Evolutionary conservation across 2,888 invertebrate genomes (phyloP).

Genomic region (Seira sanloemensis): DNA sequence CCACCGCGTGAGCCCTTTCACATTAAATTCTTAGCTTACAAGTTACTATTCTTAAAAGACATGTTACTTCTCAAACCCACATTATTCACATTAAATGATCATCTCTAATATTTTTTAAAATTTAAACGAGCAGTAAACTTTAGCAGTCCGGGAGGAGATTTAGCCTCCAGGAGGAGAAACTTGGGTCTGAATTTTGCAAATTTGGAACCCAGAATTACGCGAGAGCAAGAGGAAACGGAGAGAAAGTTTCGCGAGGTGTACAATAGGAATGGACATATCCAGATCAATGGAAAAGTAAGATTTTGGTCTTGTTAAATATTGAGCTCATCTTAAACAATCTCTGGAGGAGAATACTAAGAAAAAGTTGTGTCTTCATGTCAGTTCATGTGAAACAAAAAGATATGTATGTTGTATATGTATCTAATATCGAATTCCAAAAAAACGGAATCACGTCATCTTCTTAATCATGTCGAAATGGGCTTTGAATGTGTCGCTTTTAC

Average conservation of each 20-base stretch:
- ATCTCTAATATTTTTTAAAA: background rate
- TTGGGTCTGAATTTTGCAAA: constrained; percentile 63
- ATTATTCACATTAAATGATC: background rate
- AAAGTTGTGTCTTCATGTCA: too few species aligned
- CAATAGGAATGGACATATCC: constrained; percentile 93
- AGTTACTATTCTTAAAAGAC: background rate
- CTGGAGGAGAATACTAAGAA: background rate
- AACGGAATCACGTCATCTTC: too few species aligned
- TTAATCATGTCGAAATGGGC: too few species aligned
- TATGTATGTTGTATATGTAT: background rate
- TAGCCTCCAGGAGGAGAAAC: constrained; percentile 44
- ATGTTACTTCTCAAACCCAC: background rate
- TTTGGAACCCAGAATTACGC: constrained; percentile 74
- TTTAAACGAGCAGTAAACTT: constrained; percentile 49
- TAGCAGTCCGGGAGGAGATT: constrained; percentile 19
- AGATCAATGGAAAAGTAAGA: constrained; percentile 83
- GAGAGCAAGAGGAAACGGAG: constrained; percentile 81
- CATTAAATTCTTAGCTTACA: background rate
- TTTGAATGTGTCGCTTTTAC: too few species aligned
- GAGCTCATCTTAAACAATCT: background rate
- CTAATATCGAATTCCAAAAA: too few species aligned
- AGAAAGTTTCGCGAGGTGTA: constrained; percentile 93
- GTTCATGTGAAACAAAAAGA: background rate
- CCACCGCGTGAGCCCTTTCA: constrained; percentile 14
- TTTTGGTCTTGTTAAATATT: background rate